Percentiles rank a stretch among this genome's conserved stretches.
phyloP scores from a whole-genome alignment of 64 coral and sea anemone species.

The Montipora cactus region DNA sequence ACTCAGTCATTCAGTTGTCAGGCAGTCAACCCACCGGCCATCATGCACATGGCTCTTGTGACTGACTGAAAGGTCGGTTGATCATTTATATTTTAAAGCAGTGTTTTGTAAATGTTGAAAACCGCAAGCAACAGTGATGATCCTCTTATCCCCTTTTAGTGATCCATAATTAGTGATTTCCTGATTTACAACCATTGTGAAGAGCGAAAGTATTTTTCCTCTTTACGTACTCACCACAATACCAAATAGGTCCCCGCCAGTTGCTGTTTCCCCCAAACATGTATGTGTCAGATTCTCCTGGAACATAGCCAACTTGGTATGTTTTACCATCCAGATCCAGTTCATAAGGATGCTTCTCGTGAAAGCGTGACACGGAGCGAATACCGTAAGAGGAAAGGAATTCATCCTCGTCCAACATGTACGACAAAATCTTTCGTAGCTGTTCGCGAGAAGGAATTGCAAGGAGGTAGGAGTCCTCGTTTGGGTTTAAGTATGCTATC shows the following conservation, averaged over 20 bases:
- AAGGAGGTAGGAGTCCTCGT: slow-evolving; percentile 66
- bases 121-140: no score
- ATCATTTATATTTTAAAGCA: no score
- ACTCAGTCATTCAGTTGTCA: neutral
- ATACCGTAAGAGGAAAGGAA: slow-evolving; percentile 92
- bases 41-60: neutral
- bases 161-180: no score
- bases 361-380: slow-evolving; percentile 82
- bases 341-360: slow-evolving; percentile 79
- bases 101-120: no score
- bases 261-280: slow-evolving; percentile 97
- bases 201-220: neutral
- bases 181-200: no score
- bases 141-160: no score
- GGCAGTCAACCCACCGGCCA: no score
- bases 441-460: slow-evolving; percentile 80
- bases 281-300: slow-evolving; percentile 81
- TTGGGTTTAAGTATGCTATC: slow-evolving; percentile 69
- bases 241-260: slow-evolving; percentile 93
- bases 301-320: slow-evolving; percentile 84
- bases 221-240: slow-evolving; percentile 64
- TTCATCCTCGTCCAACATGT: slow-evolving; percentile 82
- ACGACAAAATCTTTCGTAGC: slow-evolving; percentile 55
- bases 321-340: slow-evolving; percentile 49
- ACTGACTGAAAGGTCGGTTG: neutral